Evolutionary conservation across 2,888 invertebrate species (phyloP), one percentile per base, ranked within the genome.

Genomic region (Pollenia angustigena): DNA sequence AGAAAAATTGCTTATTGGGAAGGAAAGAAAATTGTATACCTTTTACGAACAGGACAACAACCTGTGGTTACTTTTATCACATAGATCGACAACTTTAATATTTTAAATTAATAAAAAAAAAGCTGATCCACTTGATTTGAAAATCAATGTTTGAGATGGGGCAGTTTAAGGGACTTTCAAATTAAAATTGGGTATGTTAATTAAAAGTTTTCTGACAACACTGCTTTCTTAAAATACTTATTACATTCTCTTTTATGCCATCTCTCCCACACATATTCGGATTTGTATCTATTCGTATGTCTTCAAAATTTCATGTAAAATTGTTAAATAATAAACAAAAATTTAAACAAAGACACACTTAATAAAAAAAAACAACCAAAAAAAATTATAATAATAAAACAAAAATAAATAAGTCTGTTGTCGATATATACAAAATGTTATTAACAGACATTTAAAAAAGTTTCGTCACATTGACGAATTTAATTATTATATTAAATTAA

Each of bases 401-500:
- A 86, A 90, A 89, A 52, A 76, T 88, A 78, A 84, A 87, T 86
- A 92, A 90, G 92, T 93, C 93, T 93, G 93, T 93, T 92, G 91
- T 92, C 93, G 91, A 92, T 92, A 92, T 84, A 84, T 74, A 84
- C 64, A 79, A 75, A 90, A 88, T 90, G 91, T 92, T 93, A 91
- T 91, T 92, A 91, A 91, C 93, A 93, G 93, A 93, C 93, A 84
- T 84, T 84, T 84, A 91, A 91, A 91, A 92, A 52, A 90, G 88
- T 90, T 93, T 93, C 93, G 93, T 93, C 93, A 93, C 93, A 93
- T 93, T 93, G 93, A 93, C 93, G 93, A 93, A 91, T 89, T 89
- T 90, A 91, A 91, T 91, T 90, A 91, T 84, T 79, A 91, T 90
- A 90, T 88, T 90, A 89, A 87, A 80, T 79, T 88, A 90, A 88